A percentile compares a stretch with the other conserved stretches of the same genome.
Conservation (phyloP, 2,797 vertebrate species). For the Clarias laeviceps region DNA sequence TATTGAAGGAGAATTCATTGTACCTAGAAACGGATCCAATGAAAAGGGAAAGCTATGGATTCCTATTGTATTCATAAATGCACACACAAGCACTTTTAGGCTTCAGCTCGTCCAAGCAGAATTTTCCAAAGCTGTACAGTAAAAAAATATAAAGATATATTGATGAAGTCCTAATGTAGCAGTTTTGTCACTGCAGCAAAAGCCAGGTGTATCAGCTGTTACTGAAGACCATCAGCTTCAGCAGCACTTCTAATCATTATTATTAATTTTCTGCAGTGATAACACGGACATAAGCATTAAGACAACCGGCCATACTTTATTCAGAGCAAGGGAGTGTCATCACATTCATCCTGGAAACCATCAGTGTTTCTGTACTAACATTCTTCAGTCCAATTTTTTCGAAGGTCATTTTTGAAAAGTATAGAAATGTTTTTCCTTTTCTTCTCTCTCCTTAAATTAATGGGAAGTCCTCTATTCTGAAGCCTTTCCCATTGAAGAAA, state of each 20-base stretch:
- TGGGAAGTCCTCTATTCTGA: neutral
- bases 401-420: neutral
- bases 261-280: conserved; percentile 1
- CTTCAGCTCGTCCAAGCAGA: neutral
- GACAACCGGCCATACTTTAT: neutral
- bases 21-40: neutral
- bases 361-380: conserved; percentile 4
- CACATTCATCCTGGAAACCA: neutral
- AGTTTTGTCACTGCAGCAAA: conserved; percentile 1
- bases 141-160: neutral
- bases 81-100: neutral
- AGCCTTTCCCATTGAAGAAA: neutral
- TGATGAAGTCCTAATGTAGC: neutral
- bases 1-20: conserved; percentile 19
- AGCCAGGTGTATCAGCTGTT: conserved; percentile 10
- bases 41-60: neutral
- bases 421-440: neutral
- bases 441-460: neutral
- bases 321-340: neutral
- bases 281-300: neutral
- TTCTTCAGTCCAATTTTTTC: neutral
- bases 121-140: neutral
- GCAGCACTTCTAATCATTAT: neutral
- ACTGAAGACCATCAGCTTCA: conserved; percentile 10
- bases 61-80: neutral